Conservation (phyloP, 2,113 vertebrate species). For the Orycteropus afer region DNA sequence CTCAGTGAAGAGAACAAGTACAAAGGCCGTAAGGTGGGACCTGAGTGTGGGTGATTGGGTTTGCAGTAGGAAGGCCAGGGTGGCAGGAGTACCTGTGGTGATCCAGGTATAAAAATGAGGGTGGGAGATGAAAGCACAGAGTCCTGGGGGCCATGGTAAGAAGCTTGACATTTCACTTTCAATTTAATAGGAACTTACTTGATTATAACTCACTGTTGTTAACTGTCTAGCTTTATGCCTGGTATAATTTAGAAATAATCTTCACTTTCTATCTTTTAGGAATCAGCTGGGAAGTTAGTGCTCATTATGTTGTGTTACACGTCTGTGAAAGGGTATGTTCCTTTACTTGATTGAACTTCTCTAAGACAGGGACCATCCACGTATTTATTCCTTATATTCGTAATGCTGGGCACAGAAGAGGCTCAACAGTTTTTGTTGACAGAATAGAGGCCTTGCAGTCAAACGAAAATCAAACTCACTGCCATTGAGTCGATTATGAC, state of each 20-base stretch:
- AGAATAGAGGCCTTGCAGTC: neutral
- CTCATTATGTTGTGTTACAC: neutral
- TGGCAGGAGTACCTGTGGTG: neutral
- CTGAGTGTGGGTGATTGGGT: neutral
- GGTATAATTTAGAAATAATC: neutral
- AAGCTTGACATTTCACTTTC: neutral
- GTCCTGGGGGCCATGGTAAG: neutral
- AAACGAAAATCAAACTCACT: too few species aligned
- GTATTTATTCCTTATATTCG: slow-evolving; percentile 16
- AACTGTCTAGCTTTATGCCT: slow-evolving; percentile 20
- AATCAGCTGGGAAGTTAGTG: neutral
- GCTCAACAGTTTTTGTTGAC: neutral
- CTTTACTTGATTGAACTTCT: neutral
- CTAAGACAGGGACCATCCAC: neutral
- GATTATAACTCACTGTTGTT: neutral
- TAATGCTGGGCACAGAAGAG: neutral
- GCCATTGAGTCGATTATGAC: too few species aligned
- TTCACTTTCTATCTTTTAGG: neutral
- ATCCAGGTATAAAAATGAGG: neutral
- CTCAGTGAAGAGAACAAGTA: neutral
- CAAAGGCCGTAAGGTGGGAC: neutral
- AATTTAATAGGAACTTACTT: neutral
- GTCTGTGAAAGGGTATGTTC: neutral
- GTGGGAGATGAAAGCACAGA: neutral
- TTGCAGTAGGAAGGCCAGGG: neutral